Conservation (phyloP, 2,888 invertebrate species). For the Lamellibrachia columna region DNA sequence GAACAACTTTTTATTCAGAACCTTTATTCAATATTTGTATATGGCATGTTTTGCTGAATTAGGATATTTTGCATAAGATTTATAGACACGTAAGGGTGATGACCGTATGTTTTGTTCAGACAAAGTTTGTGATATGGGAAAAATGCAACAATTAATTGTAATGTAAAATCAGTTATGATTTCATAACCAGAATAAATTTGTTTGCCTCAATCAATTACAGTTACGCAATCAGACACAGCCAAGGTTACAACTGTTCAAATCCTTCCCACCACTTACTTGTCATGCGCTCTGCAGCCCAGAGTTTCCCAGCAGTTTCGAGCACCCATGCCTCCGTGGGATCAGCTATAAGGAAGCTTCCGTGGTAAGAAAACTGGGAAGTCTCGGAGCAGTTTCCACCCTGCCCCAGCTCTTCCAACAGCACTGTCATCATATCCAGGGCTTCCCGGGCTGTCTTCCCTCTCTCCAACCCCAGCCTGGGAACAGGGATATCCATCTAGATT, state of each 20-base stretch:
- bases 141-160: no score
- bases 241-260: background rate
- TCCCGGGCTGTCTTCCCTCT: conserved; percentile 74
- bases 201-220: no score
- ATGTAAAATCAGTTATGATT: no score
- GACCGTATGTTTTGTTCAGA: no score
- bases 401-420: conserved; percentile 75
- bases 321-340: conserved; percentile 80
- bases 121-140: no score
- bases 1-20: no score
- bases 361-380: conserved; percentile 70
- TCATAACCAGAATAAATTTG: no score
- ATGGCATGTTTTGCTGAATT: no score
- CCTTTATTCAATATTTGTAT: no score
- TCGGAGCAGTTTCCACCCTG: conserved; percentile 78
- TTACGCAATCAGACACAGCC: background rate
- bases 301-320: conserved; percentile 78
- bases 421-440: conserved; percentile 76
- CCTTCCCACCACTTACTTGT: conserved; percentile 62
- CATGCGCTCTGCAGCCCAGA: conserved; percentile 81
- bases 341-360: conserved; percentile 80
- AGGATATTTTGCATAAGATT: no score
- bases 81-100: no score
- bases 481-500: background rate
- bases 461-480: conserved; percentile 76